Evolutionary conservation across 2,113 vertebrate species (phyloP).

Genomic region (Mesoclemmys tuberculata): DNA sequence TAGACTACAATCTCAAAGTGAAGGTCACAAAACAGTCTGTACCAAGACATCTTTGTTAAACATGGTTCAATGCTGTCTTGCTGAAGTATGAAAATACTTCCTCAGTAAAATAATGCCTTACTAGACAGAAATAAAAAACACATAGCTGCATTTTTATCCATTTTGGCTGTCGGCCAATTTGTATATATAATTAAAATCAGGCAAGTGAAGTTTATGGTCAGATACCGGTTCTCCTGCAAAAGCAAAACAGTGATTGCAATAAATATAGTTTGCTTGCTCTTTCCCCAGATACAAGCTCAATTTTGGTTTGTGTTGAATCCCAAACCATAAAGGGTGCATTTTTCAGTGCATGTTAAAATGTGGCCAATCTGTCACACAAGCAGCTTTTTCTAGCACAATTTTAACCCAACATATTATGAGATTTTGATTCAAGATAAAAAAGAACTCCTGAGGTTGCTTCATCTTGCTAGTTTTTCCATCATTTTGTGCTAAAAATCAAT

Average conservation of each 20-base stretch:
- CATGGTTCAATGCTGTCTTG: neutral
- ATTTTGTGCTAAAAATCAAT: neutral
- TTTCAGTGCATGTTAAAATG: neutral
- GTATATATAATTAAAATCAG: neutral
- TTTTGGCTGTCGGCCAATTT: neutral
- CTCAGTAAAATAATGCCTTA: neutral
- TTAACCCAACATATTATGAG: neutral
- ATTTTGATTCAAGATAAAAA: neutral
- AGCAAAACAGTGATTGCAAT: neutral
- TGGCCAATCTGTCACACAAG: neutral
- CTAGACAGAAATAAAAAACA: neutral
- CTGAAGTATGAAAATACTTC: neutral
- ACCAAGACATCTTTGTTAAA: neutral
- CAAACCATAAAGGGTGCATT: neutral
- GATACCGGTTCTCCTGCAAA: neutral
- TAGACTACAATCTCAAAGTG: neutral
- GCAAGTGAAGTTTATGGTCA: neutral
- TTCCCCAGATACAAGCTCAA: neutral
- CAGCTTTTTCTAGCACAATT: neutral
- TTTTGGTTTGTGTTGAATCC: neutral
- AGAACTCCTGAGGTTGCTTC: neutral
- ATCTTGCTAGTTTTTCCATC: neutral
- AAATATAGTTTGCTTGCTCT: neutral
- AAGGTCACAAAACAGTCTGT: neutral
- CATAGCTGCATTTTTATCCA: neutral